phyloP scores from a whole-genome alignment of 2,797 vertebrate species.

The Sternarchorhynchus goeldii region DNA sequence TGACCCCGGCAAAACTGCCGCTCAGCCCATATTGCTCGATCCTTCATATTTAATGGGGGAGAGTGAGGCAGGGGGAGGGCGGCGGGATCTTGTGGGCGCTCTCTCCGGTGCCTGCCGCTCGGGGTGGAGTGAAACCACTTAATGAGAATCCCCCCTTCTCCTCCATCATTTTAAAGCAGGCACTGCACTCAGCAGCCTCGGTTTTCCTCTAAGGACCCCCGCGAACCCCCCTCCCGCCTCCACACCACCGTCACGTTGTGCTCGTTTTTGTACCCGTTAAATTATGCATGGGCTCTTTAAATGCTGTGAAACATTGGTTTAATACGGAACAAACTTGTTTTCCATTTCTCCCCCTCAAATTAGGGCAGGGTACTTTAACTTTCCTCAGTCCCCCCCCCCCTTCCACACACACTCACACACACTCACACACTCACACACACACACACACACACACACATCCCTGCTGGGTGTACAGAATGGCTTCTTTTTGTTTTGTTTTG shows the following conservation, averaged over 20 bases:
- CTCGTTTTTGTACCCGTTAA: constrained; percentile 62
- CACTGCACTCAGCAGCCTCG: constrained; percentile 57
- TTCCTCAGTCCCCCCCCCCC: constrained; percentile 36
- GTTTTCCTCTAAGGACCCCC: constrained; percentile 55
- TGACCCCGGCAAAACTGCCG: constrained; percentile 59
- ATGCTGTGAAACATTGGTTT: constrained; percentile 68
- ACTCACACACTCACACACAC: background rate
- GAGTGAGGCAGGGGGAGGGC: constrained; percentile 45
- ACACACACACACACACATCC: background rate
- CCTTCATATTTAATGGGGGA: constrained; percentile 64
- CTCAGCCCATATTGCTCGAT: constrained; percentile 59
- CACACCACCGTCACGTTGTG: constrained; percentile 48
- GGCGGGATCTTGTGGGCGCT: constrained; percentile 55
- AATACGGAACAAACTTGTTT: constrained; percentile 64
- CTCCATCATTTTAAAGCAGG: constrained; percentile 61
- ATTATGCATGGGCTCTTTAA: constrained; percentile 67
- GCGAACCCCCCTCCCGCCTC: background rate
- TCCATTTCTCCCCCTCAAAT: constrained; percentile 55
- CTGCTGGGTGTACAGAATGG: constrained; percentile 49
- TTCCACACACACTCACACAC: too few relatives aligned
- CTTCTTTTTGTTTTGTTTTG: constrained; percentile 49
- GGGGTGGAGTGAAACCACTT: constrained; percentile 60
- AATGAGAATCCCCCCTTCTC: constrained; percentile 60
- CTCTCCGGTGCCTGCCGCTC: constrained; percentile 58
- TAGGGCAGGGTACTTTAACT: constrained; percentile 59